Base-by-base conservation (phyloP, 2,113 vertebrate species). In the Rhinopithecus roxellana region DNA sequence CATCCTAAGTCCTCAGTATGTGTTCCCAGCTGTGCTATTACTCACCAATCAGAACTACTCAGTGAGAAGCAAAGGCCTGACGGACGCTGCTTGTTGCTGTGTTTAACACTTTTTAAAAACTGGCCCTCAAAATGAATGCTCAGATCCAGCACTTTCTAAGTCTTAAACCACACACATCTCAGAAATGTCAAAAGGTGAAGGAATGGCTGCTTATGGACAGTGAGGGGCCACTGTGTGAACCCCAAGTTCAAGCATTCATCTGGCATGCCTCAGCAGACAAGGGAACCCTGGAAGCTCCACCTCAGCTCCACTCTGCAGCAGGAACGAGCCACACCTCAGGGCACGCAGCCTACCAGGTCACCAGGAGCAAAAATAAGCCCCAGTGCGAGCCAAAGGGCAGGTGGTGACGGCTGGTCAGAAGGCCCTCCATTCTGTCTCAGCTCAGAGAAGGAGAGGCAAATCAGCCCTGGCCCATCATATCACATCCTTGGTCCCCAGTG, bases 51-150 rank as follows among this genome's bases (percentile, higher is more conserved):
- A 40, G 64, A 67, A 22, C 17, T 5, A 7, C 23, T 13, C 30
- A 18, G 4, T 14, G 27, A 6, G 69, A 55, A 18, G 38, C 32
- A 40, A 35, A 27, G 0, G 1, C 5, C 32, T 10, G 6, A 10
- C 32, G 2, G 5, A 40, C 0, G 3, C 30, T 27, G 20, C 45
- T 61, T 20, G 7, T 1, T 20, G 32, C 38, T 13, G 10, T 16
- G 6, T 6, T 17, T 6, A 17, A 48, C 57, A 20, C 18, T 6
- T 2, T 20, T 13, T 25, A 69, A 70, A 17, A 5, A 48, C 40
- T 17, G 6, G 18, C 35, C 32, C 23, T 0, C 1, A 4, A 14
- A 80, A 72, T 4, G 11, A 16, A 48, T 0, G 18, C 16, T n/a
- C 35, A 22, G 6, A 64, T 6, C 14, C 14, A 52, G 40, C 40